Evolutionary conservation across 2,888 invertebrate genomes (phyloP).

Genomic region (Terebella lapidaria): DNA sequence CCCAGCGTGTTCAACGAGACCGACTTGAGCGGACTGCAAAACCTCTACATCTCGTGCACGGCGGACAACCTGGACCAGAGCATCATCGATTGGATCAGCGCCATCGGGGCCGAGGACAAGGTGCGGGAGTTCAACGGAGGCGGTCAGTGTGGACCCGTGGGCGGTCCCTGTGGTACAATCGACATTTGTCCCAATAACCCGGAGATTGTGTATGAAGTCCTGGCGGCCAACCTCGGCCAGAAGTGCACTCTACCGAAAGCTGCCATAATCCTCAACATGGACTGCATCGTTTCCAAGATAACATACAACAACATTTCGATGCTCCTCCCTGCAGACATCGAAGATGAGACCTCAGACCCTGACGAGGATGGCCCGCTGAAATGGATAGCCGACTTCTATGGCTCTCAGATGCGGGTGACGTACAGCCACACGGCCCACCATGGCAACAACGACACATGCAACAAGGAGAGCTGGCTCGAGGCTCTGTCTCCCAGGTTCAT

Average conservation of each 20-base stretch:
- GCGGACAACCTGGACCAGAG: slow-evolving; percentile 2
- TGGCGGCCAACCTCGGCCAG: slow-evolving; percentile 18
- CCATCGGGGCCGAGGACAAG: neutral
- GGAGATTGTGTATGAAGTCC: slow-evolving; percentile 1
- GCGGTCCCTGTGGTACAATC: slow-evolving; percentile 12
- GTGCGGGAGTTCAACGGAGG: slow-evolving; percentile 18
- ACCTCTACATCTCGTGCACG: slow-evolving; percentile 21
- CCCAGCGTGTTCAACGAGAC: slow-evolving; percentile 4
- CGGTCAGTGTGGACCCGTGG: slow-evolving; percentile 16
- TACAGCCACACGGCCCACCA: slow-evolving; percentile 21
- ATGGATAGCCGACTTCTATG: slow-evolving; percentile 19
- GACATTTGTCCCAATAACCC: slow-evolving; percentile 14
- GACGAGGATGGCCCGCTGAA: slow-evolving; percentile 17
- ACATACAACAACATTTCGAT: slow-evolving; percentile 7
- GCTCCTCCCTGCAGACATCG: slow-evolving; percentile 22
- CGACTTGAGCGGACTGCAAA: slow-evolving; percentile 8
- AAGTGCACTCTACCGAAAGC: slow-evolving; percentile 12
- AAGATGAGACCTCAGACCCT: slow-evolving; percentile 11
- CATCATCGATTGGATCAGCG: slow-evolving; percentile 14
- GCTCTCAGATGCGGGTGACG: slow-evolving; percentile 10
- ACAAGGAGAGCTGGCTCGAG: slow-evolving; percentile 14
- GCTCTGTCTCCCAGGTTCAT: slow-evolving; percentile 17
- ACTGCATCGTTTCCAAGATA: slow-evolving; percentile 19
- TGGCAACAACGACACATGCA: slow-evolving; percentile 17
- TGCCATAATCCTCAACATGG: slow-evolving; percentile 19